These are phyloP conservation scores for Odontocolon sp. DNA, from an alignment of 2,888 invertebrate genomes.

Conservation along the genomic window DNA sequence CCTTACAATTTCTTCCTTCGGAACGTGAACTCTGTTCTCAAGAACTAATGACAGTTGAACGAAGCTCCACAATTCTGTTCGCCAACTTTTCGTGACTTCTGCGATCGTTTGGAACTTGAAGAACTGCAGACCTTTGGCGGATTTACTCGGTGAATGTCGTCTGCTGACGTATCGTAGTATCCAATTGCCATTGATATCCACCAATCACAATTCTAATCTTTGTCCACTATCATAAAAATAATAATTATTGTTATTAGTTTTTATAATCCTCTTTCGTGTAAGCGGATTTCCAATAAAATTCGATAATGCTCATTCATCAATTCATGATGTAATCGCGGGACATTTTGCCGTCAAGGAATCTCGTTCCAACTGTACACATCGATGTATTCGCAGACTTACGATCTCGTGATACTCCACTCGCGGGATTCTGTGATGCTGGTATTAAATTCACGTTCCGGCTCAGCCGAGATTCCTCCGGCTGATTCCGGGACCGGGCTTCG, in stretches of 20 bases:
- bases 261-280: too few species aligned
- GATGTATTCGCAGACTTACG: slow-evolving; percentile 38
- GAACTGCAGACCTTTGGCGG: slow-evolving; percentile 17
- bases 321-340: slow-evolving; percentile 20
- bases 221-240: not conserved
- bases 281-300: not conserved
- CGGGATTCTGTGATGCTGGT: slow-evolving; percentile 16
- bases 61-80: slow-evolving; percentile 20
- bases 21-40: slow-evolving; percentile 19
- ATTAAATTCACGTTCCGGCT: slow-evolving; percentile 51
- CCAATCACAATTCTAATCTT: not conserved
- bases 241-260: too few species aligned
- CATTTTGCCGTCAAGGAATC: not conserved
- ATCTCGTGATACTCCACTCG: slow-evolving; percentile 22
- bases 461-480: slow-evolving; percentile 26
- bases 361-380: not conserved
- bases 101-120: slow-evolving; percentile 41
- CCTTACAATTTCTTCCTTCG: not conserved
- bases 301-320: slow-evolving; percentile 18
- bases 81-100: slow-evolving; percentile 41
- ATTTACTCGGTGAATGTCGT: slow-evolving; percentile 16
- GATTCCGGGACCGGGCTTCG: slow-evolving; percentile 48
- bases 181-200: slow-evolving; percentile 1
- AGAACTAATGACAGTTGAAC: slow-evolving; percentile 57
- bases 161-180: not conserved